These are phyloP conservation scores for Gnathonemus echidnorhynchus DNA, from an alignment of 2,113 vertebrate genomes.

Conservation along the genomic window DNA sequence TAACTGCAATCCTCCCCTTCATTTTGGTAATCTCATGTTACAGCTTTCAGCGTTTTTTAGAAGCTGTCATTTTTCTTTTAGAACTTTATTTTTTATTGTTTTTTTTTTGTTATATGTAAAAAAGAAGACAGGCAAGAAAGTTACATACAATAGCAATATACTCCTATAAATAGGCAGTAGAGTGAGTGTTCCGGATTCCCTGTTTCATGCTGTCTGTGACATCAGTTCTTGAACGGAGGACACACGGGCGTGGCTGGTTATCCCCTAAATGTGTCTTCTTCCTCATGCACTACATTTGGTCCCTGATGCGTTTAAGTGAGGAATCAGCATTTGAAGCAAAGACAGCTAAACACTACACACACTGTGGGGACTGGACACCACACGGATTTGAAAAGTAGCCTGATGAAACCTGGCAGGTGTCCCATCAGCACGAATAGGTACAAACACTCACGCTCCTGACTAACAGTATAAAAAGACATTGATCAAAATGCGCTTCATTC, in stretches of 20 bases:
- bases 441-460: slow-evolving; percentile 10
- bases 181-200: background rate
- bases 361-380: background rate
- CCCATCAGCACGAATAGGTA: background rate
- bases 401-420: background rate
- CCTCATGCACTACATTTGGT: background rate
- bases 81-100: background rate
- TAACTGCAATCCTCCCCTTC: background rate
- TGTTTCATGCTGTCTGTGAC: background rate
- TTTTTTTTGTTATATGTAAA: slow-evolving; percentile 13
- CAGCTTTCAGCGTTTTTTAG: background rate
- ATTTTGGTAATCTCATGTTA: background rate
- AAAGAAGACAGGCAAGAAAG: slow-evolving; percentile 13
- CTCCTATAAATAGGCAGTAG: slow-evolving; percentile 8
- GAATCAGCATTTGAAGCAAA: background rate
- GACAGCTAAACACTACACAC: background rate
- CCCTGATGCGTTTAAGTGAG: background rate
- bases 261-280: background rate
- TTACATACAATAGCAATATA: slow-evolving; percentile 7
- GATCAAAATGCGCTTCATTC: slow-evolving; percentile 18
- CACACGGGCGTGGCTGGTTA: background rate
- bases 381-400: background rate
- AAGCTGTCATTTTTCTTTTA: slow-evolving; percentile 12
- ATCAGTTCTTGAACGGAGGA: background rate
- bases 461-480: slow-evolving; percentile 15